Conservation (phyloP, 2,797 vertebrate species). For the Kryptopterus vitreolus region DNA sequence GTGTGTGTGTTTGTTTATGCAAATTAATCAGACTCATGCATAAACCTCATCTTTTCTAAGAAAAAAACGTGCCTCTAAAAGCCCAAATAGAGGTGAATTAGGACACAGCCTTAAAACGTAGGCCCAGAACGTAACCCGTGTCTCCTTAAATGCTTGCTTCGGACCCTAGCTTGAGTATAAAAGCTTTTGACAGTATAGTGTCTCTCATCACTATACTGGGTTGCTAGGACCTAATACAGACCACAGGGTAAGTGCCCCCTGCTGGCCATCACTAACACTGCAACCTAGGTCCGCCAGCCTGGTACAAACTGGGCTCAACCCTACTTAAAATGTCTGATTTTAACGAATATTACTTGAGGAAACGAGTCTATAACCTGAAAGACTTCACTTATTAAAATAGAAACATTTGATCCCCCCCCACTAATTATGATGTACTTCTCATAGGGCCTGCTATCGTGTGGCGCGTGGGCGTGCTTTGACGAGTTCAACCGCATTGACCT, state of each 20-base stretch:
- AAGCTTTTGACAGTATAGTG: no score
- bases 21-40: background rate
- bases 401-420: background rate
- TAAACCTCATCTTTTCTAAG: background rate
- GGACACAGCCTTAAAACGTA: background rate
- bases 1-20: background rate
- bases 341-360: no score
- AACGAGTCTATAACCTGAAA: background rate
- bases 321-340: no score
- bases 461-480: conserved; percentile 94
- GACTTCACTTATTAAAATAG: background rate
- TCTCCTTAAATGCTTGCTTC: background rate
- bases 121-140: background rate
- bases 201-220: no score
- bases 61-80: background rate
- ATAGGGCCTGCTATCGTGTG: conserved; percentile 87
- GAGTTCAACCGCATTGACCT: conserved; percentile 94
- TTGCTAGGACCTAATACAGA: no score
- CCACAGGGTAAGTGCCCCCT: no score
- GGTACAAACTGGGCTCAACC: no score
- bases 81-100: background rate
- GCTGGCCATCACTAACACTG: no score
- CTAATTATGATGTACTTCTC: background rate
- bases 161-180: background rate
- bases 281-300: no score